Conservation (phyloP, 1,140 invertebrate genomes). For the Drosophila biarmipes region DNA sequence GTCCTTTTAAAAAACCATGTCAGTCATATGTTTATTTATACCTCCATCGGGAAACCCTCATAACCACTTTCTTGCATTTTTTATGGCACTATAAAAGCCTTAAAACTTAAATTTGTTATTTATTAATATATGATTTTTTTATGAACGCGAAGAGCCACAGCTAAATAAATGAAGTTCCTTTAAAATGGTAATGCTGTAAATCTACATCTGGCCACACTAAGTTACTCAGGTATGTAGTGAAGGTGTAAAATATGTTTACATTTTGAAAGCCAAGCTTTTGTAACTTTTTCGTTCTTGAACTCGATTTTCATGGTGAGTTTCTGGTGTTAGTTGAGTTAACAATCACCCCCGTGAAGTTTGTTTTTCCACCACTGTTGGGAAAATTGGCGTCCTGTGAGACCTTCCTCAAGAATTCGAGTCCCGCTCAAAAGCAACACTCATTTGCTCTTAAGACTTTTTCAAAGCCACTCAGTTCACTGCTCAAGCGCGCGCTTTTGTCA, state of each 20-base stretch:
- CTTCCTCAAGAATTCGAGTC: neutral
- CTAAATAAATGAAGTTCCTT: too few relatives aligned
- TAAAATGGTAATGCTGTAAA: too few relatives aligned
- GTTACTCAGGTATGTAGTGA: neutral
- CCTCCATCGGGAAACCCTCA: too few relatives aligned
- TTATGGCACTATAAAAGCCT: too few relatives aligned
- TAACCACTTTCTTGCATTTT: too few relatives aligned
- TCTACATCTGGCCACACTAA: neutral
- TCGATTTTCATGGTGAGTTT: constrained; percentile 21
- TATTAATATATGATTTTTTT: too few relatives aligned
- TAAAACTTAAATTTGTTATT: too few relatives aligned
- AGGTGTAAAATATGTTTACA: neutral
- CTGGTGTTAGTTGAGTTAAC: neutral
- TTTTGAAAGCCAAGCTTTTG: neutral
- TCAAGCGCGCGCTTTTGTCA: constrained; percentile 57
- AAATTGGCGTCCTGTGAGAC: neutral
- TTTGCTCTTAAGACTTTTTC: constrained; percentile 51
- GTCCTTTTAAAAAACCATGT: too few relatives aligned
- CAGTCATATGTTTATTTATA: too few relatives aligned
- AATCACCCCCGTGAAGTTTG: neutral
- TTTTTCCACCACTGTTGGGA: neutral
- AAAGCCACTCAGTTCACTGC: constrained; percentile 39
- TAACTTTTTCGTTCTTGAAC: neutral
- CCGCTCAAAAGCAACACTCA: neutral
- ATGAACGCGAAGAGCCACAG: too few relatives aligned